Base-by-base conservation (phyloP, 2,113 vertebrate genomes). In the Typhlomys cinereus region DNA sequence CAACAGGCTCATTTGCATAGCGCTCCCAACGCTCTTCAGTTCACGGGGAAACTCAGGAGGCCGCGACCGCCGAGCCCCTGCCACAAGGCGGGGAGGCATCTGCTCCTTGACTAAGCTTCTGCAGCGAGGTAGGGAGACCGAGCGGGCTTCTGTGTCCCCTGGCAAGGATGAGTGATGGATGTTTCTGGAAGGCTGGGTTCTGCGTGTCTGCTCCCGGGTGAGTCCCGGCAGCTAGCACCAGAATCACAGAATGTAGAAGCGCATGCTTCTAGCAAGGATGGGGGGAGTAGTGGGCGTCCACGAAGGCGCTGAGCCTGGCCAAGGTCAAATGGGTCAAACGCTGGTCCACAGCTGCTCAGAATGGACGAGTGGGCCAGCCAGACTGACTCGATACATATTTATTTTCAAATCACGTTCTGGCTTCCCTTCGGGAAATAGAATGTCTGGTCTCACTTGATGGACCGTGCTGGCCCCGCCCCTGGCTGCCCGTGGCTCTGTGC, bases 1-100 rank as follows among this genome's bases (percentile, higher is more conserved):
- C 98, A 98, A 97, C 94, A 96, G 96, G 91, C 89, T 96, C 46
- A 98, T 98, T 98, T 98, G 97, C 97, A 98, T 98, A 98, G 94
- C 78, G 46, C 96, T 97, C 93, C 94, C 95, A 97, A 97, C 96
- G 97, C 97, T 95, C 96, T 96, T 34, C 0, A 88, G 88, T 78
- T 83, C 79, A 94, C 79, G 85, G 76, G 85, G 76, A 95, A 91
- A 85, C 93, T 95, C 92, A 57, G 71, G 91, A 91, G 95, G 90
- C 69, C 21, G 23, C 88, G n/a, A n/a, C n/a, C n/a, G 94, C 94
- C 82, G 66, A 89, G 84, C 81, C 57, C 67, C 57, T 84, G 89
- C 71, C 69, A n/a, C n/a, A n/a, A n/a, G n/a, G n/a, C n/a, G n/a
- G n/a, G n/a, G n/a, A n/a, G n/a, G n/a, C n/a, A 39, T 74, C 85